phyloP scores from a whole-genome alignment of 1,140 invertebrate genomes.

The Drosophila kikkawai region DNA sequence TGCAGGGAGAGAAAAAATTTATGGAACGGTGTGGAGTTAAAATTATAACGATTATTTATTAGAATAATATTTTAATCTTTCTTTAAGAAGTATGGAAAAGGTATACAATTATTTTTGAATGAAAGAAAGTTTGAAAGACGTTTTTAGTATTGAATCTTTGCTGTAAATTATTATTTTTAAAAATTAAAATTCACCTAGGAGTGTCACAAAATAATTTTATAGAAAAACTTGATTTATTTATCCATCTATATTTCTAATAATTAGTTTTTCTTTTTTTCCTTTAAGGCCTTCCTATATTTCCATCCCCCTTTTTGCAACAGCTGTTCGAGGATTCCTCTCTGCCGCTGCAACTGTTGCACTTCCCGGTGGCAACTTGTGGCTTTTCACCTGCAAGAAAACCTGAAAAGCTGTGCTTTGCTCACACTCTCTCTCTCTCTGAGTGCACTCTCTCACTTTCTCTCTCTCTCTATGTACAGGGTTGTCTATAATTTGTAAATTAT shows the following conservation, averaged over 20 bases:
- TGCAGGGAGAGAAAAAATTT: background rate
- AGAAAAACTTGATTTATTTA: background rate
- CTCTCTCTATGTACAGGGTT: slow-evolving; percentile 13
- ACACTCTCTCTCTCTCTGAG: slow-evolving; percentile 2
- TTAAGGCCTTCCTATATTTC: background rate
- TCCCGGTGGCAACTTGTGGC: slow-evolving; percentile 71
- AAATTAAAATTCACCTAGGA: background rate
- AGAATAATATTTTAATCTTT: background rate
- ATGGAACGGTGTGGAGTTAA: background rate
- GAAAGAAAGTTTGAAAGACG: accelerated
- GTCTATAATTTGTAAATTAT: background rate
- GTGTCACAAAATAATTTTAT: background rate
- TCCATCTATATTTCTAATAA: background rate
- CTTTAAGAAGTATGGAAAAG: too few species aligned
- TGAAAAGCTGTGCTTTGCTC: slow-evolving; percentile 24
- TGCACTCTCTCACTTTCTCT: slow-evolving; percentile 17
- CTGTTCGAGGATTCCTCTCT: slow-evolving; percentile 40
- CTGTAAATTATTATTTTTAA: background rate
- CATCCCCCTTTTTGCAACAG: slow-evolving; percentile 31
- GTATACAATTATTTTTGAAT: background rate
- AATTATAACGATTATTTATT: background rate
- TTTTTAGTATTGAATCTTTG: too few species aligned
- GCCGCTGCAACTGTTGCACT: slow-evolving; percentile 68
- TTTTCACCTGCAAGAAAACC: slow-evolving; percentile 14
- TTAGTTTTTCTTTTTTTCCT: background rate